A percentile compares a stretch with the other conserved stretches of the same genome.
Evolutionary conservation across 30 jellyfish, hydroid and myxozoan species (phyloP).

Genomic region (Mastigias papua): DNA sequence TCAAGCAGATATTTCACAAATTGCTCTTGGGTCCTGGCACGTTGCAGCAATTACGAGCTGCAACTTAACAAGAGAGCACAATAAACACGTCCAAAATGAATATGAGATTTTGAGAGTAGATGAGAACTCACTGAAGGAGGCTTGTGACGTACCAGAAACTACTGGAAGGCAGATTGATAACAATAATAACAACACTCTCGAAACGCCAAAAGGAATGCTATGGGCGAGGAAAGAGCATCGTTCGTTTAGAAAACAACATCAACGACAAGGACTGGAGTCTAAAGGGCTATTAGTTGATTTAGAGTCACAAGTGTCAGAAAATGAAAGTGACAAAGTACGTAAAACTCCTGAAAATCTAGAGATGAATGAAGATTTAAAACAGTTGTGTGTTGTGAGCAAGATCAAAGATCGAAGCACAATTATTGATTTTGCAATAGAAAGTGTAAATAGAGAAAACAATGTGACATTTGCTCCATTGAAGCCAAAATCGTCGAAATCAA

Average conservation of each 20-base stretch:
- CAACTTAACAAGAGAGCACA: neutral
- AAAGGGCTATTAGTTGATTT: neutral
- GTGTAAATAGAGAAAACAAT: constrained; percentile 30
- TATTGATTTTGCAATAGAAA: constrained; percentile 14
- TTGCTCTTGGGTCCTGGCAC: constrained; percentile 74
- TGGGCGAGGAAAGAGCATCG: neutral
- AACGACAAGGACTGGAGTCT: neutral
- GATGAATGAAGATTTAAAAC: neutral
- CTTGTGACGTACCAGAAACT: neutral
- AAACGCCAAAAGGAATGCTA: neutral
- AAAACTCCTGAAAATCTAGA: neutral
- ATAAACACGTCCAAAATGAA: neutral
- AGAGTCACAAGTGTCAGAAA: neutral
- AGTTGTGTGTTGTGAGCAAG: neutral
- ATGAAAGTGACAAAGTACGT: too few species aligned
- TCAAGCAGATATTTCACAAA: neutral
- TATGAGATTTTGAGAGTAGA: neutral
- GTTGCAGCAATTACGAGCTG: constrained; percentile 36
- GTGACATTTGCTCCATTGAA: constrained; percentile 1
- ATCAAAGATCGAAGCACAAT: neutral
- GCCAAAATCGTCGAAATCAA: neutral
- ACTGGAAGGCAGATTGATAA: neutral
- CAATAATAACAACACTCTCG: neutral
- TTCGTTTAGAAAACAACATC: neutral
- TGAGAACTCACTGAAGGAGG: neutral